Conservation (phyloP, 2,113 vertebrate species). For the Rhinoptilus africanus region DNA sequence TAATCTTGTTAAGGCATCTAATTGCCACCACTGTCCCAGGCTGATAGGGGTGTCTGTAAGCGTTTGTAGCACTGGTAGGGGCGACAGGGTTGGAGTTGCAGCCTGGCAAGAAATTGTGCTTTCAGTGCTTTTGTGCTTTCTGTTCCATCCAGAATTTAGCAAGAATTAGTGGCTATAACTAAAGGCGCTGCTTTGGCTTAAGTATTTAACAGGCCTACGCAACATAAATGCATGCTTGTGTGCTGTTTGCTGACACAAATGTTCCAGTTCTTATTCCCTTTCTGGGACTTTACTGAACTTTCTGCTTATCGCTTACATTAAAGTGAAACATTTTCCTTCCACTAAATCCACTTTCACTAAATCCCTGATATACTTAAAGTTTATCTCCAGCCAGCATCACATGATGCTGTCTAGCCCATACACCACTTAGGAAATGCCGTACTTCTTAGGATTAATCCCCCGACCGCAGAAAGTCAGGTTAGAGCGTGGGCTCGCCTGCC, state of each 20-base stretch:
- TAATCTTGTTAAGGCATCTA: background rate
- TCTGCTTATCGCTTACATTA: background rate
- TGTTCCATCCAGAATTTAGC: background rate
- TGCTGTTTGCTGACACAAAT: conserved; percentile 21
- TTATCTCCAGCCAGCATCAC: conserved; percentile 16
- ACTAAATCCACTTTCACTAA: conserved; percentile 54
- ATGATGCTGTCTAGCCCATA: background rate
- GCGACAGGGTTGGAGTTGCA: background rate
- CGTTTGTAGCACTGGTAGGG: rapidly evolving
- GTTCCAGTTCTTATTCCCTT: conserved; percentile 2
- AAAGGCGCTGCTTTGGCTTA: background rate
- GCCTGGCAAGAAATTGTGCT: background rate
- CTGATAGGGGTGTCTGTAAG: rapidly evolving
- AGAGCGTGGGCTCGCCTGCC: background rate
- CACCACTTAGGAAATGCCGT: conserved; percentile 15
- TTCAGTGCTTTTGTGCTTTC: background rate
- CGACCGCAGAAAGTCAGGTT: background rate
- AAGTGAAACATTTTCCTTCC: background rate
- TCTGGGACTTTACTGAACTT: background rate
- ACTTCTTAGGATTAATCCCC: conserved; percentile 28
- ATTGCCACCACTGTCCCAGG: background rate
- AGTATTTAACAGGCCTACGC: background rate
- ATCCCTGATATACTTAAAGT: conserved; percentile 6
- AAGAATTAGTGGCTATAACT: background rate
- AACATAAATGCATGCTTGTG: background rate